phyloP scores from a whole-genome alignment of 1,140 invertebrate genomes.

The Atta colombica region DNA sequence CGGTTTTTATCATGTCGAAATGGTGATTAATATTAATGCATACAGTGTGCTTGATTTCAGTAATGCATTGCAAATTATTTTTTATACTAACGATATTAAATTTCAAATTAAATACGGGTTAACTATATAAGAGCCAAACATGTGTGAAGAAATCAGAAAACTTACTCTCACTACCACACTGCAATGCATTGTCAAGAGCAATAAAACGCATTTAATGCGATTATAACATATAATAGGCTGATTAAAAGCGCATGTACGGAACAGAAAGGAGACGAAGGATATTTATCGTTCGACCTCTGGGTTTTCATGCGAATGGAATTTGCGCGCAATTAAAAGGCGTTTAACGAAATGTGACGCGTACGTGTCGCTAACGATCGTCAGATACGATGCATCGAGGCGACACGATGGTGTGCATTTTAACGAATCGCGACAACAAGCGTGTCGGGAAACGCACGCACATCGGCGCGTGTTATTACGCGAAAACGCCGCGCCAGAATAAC shows the following conservation, averaged over 20 bases:
- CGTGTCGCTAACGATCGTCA: conserved; percentile 55
- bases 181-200: background rate
- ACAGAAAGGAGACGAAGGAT: background rate
- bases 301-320: conserved; percentile 46
- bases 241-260: conserved; percentile 24
- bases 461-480: conserved; percentile 39
- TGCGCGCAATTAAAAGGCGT: conserved; percentile 56
- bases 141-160: background rate
- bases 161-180: conserved; percentile 19
- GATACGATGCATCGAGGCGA: conserved; percentile 27
- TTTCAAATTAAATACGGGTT: conserved; percentile 9
- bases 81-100: conserved; percentile 13
- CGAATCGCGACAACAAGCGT: conserved; percentile 36
- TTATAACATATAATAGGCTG: conserved; percentile 39
- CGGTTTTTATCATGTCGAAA: background rate
- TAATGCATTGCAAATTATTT: background rate
- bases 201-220: conserved; percentile 33
- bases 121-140: conserved; percentile 12
- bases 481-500: background rate
- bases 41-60: background rate
- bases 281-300: conserved; percentile 51
- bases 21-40: background rate
- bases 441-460: background rate
- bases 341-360: conserved; percentile 53
- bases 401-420: conserved; percentile 53